phyloP scores from a whole-genome alignment of 2,797 vertebrate genomes.

The Sitta carolinensis region DNA sequence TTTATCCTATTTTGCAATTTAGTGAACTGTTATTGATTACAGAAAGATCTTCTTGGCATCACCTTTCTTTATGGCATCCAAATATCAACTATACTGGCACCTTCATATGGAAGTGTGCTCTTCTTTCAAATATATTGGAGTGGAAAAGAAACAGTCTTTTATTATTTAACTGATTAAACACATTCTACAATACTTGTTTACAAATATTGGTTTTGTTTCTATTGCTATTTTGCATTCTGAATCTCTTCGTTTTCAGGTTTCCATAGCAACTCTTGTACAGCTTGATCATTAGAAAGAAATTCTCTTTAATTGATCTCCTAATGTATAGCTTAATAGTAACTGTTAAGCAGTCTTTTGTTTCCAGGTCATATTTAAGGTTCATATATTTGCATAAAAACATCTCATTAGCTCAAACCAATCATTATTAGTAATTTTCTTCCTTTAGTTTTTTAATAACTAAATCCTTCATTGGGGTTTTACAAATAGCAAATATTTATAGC shows the following conservation, averaged over 20 bases:
- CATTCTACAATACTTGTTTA: constrained; percentile 77
- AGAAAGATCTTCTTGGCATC: constrained; percentile 20
- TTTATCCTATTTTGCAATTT: neutral
- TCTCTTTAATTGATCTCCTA: constrained; percentile 98
- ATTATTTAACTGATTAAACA: constrained; percentile 71
- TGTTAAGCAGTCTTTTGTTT: constrained; percentile 96
- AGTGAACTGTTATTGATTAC: neutral
- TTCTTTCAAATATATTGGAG: neutral
- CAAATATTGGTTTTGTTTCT: constrained; percentile 79
- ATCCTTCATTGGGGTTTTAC: constrained; percentile 79
- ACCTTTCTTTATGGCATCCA: constrained; percentile 7
- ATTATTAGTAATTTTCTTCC: constrained; percentile 92
- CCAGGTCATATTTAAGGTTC: constrained; percentile 93
- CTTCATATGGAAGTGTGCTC: neutral
- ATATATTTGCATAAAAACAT: constrained; percentile 96
- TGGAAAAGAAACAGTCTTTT: constrained; percentile 53
- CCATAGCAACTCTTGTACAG: constrained; percentile 85
- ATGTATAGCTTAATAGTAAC: constrained; percentile 93
- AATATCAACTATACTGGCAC: constrained; percentile 22
- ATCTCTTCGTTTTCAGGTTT: constrained; percentile 83
- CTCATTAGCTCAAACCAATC: constrained; percentile 89
- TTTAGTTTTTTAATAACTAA: constrained; percentile 88
- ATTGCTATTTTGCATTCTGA: constrained; percentile 73
- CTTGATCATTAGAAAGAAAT: constrained; percentile 87
- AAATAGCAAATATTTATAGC: constrained; percentile 91